Base-by-base conservation (phyloP, 2,888 invertebrate species). In the Lasioglossum vierecki region DNA sequence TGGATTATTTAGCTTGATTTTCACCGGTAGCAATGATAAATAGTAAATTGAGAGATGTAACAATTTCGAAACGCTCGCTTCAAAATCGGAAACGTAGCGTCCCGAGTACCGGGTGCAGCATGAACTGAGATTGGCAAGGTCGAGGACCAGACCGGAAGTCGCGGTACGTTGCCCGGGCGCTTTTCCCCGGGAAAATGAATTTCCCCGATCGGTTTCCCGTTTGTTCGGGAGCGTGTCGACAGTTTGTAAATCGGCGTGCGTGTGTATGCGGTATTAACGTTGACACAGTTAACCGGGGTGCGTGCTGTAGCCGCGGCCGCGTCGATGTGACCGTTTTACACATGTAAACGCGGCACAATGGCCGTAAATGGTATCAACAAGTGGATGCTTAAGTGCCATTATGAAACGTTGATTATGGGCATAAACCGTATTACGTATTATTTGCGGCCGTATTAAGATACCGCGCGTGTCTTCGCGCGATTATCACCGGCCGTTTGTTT, bases 331-430 rank as follows among this genome's bases (percentile, higher is more conserved):
- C 84, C 83, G 86, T 91, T 91, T 91, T 91, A 89, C 88, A 90
- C 90, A 78, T 91, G 91, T 91, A 91, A 66, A 88, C 85, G 71
- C 78, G 88, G 78, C 86, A 88, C 90, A 90, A 88, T 90, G 89
- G 91, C 89, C 93, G 90, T 92, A 93, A 92, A 93, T 91, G 92
- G 91, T 93, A 93, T 93, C 93, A 93, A 93, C 91, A 92, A 93
- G 93, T 93, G 93, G 93, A 93, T 92, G 91, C 92, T 93, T 93
- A 92, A 90, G 92, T 90, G 91, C 91, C 91, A 93, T 93, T 93
- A 93, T 89, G 92, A 90, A 91, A 89, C 89, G 88, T 92, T 92
- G 90, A 92, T 93, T 93, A 92, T 92, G 91, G 90, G 88, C 88
- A 91, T 92, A 93, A 92, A 92, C 89, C 90, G 90, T 80, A 89